phyloP scores from a whole-genome alignment of 2,888 invertebrate genomes.

The Lepidocyrtinus sp. region DNA sequence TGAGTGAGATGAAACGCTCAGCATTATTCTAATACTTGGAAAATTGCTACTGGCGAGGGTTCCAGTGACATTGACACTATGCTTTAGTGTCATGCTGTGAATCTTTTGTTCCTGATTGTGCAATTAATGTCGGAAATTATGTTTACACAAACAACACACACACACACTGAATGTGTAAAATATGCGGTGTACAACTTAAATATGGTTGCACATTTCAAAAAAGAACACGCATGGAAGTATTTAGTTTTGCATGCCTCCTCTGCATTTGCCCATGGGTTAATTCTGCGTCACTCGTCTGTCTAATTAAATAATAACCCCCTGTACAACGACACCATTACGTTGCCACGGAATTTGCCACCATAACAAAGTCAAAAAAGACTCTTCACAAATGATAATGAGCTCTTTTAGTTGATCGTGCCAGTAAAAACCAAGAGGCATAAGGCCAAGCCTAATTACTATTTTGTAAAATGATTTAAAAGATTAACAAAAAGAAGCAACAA shows the following conservation, averaged over 20 bases:
- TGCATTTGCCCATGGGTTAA: not conserved
- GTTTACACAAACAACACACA: constrained; percentile 8
- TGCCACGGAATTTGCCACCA: not conserved
- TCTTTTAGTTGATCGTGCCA: constrained; percentile 12
- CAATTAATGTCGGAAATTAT: constrained; percentile 16
- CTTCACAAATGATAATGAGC: constrained; percentile 33
- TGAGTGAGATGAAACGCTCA: not conserved
- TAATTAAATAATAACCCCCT: constrained; percentile 7
- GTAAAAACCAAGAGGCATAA: constrained; percentile 14
- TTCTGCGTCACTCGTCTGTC: constrained; percentile 8
- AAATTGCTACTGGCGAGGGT: not conserved
- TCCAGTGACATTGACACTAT: constrained; percentile 36
- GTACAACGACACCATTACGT: constrained; percentile 3
- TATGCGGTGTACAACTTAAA: not conserved
- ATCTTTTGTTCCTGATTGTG: constrained; percentile 15
- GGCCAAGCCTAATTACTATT: constrained; percentile 18
- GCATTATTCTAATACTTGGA: not conserved
- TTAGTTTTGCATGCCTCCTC: not conserved
- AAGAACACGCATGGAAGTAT: not conserved
- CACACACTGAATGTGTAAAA: not conserved
- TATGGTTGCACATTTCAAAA: not conserved
- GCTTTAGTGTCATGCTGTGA: constrained; percentile 10
- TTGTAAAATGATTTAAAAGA: constrained; percentile 26
- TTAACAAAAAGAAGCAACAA: constrained; percentile 18
- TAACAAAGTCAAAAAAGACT: not conserved